Evolutionary conservation across 2,888 invertebrate species (phyloP), one percentile per base, ranked within the genome.

Genomic region (Cheilosia soror): DNA sequence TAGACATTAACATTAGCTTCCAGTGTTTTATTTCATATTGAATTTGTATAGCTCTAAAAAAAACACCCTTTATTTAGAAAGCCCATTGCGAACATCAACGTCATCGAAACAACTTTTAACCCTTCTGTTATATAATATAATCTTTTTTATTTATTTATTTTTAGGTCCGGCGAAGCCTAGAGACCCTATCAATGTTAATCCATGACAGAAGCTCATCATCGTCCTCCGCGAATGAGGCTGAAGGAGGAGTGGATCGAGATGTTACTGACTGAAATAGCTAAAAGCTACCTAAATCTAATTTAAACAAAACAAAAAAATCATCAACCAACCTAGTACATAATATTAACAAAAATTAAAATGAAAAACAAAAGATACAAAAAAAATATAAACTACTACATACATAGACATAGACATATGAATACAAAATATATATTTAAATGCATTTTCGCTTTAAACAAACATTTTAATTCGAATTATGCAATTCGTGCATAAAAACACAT

Each of bases 161-260:
- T 2, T 92, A 96, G 96, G 96, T 96, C 80, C 94, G 96, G 86
- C 95, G 96, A 91, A 96, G 96, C 72, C 92, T 97, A 90, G 96
- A 97, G 92, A 95, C 96, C 63, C 92, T 97, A 87, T 96, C 96
- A 27, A 95, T 95, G 88, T 94, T 96, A 83, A 94, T 94, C 69
- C 93, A 93, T 87, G 90, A 92, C 89, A 89, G 91, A 87, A 90
- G 89, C 87, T 87, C 90, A 75, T 89, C 89, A 60, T 76, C 86
- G 29, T 80, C 85, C 60, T 76, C 79, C 66, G 66, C 68, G 55
- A 88, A 88, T 71, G 88, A 63, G 66, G 66, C 88, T 68, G 80
- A 63, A 51, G 72, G 78, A 77, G 75, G 72, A 72, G 78, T 66
- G 68, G 81, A 80, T 62, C 76, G 88, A 88, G 89, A 90, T 89